phyloP scores from a whole-genome alignment of 2,797 vertebrate genomes.

The Graptemys geographica region DNA sequence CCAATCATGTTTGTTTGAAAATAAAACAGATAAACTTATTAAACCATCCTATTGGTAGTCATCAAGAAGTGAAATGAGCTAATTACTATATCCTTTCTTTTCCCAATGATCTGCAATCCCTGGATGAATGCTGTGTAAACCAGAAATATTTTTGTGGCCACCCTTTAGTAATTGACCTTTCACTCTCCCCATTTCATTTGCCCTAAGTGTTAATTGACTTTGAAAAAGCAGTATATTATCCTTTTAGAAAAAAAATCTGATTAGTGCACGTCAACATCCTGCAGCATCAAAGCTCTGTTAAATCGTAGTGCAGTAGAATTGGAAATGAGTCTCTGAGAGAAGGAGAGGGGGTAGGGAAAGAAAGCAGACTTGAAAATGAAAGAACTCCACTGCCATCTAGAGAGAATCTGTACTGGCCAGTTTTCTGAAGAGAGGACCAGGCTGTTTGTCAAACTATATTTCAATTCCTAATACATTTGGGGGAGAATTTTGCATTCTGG shows the following conservation, averaged over 20 bases:
- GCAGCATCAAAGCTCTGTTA: slow-evolving; percentile 80
- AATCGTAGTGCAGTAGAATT: slow-evolving; percentile 74
- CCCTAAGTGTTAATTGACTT: slow-evolving; percentile 88
- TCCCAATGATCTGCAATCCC: slow-evolving; percentile 73
- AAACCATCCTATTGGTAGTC: slow-evolving; percentile 73
- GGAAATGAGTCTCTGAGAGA: slow-evolving; percentile 74
- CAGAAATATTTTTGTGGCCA: slow-evolving; percentile 75
- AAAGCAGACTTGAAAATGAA: slow-evolving; percentile 2
- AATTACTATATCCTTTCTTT: slow-evolving; percentile 81
- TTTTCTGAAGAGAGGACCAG: background rate
- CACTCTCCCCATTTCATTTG: slow-evolving; percentile 82
- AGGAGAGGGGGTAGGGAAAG: slow-evolving; percentile 52
- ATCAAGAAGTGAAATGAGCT: slow-evolving; percentile 80
- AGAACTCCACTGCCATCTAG: slow-evolving; percentile 84
- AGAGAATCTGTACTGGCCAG: slow-evolving; percentile 8
- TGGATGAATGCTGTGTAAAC: slow-evolving; percentile 77
- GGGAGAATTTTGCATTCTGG: background rate
- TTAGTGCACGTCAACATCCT: slow-evolving; percentile 81
- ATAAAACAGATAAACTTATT: slow-evolving; percentile 73
- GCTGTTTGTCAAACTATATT: slow-evolving; percentile 31
- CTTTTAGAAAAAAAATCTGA: slow-evolving; percentile 75
- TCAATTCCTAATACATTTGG: background rate
- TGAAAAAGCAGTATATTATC: slow-evolving; percentile 86
- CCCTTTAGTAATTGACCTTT: slow-evolving; percentile 84
- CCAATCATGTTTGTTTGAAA: slow-evolving; percentile 35